Base-by-base conservation (phyloP, 2,888 invertebrate genomes). In the Myopa tessellatipennis region DNA sequence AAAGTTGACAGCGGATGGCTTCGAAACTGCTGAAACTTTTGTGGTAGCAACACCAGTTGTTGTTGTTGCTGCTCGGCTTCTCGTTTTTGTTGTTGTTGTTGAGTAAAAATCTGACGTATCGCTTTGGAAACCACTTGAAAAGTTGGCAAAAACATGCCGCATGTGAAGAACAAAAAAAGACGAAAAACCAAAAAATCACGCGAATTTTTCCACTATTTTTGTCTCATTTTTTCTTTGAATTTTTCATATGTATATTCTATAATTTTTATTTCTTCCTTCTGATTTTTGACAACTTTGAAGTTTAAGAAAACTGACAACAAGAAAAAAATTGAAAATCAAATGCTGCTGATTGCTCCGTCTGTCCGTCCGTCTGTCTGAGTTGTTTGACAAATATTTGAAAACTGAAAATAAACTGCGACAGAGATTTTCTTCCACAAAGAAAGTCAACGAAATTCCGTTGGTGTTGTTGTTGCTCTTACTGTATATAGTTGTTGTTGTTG, bases 61-160 rank as follows among this genome's bases (percentile, higher is more conserved):
- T 74, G 77, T n/a, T 77, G 69, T 4, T 70, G 61, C n/a, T 73
- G 52, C 0, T 34, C 70, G 60, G 61, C 76, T 67, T 73, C 65
- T 14, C 40, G n/a, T 76, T 73, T 60, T 60, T 71, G 70, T 4
- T 80, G 78, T 7, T 74, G 77, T 18, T 55, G 71, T 52, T 52
- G 69, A 4, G 83, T 83, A 77, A 85, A 86, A 61, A 85, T 79
- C 77, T 85, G 83, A 71, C 84, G 82, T 76, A 86, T 80, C 74
- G 85, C 80, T 76, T 82, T 83, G 52, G 84, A 83, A 71, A 86
- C 76, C 77, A 82, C 79, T 77, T 83, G 84, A 82, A 87, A 83
- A 76, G 87, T 85, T 80, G 85, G 87, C 83, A 86, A 79, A 77
- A 86, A 73, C 87, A 86, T 86, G 72, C 77, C 77, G 34, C 50